These are phyloP conservation scores for Acrocephalus arundinaceus DNA, from an alignment of 2,113 vertebrate genomes.

Conservation along the genomic window DNA sequence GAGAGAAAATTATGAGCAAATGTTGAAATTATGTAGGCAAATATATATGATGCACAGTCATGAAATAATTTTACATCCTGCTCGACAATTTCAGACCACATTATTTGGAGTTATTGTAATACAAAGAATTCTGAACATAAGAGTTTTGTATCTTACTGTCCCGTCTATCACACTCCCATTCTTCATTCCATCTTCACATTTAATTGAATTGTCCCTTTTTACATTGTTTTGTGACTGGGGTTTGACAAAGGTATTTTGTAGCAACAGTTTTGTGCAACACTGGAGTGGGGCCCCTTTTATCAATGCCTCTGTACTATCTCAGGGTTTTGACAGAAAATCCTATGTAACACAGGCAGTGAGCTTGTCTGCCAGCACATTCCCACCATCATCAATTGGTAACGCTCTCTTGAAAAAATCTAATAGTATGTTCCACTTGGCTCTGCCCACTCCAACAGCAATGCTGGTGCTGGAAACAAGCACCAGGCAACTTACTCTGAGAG, in stretches of 20 bases:
- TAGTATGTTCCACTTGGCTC: constrained; percentile 8
- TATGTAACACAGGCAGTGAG: constrained; percentile 8
- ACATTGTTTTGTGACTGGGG: not conserved
- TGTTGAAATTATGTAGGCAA: not conserved
- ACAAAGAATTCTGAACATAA: not conserved
- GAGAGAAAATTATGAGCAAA: not conserved
- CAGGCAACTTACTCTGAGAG: constrained; percentile 26
- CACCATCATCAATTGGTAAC: constrained; percentile 57
- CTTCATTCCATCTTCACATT: not conserved
- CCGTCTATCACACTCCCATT: not conserved
- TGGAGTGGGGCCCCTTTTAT: constrained; percentile 9
- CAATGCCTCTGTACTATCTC: constrained; percentile 19
- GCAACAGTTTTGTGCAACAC: not conserved
- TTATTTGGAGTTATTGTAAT: not conserved
- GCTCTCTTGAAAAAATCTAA: constrained; percentile 56
- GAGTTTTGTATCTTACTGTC: not conserved
- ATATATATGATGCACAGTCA: not conserved
- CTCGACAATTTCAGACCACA: not conserved
- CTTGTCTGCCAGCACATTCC: constrained; percentile 31
- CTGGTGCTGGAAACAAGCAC: not conserved
- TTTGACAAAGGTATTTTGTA: constrained; percentile 25
- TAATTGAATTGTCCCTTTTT: not conserved
- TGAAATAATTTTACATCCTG: not conserved
- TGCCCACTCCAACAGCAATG: not conserved
- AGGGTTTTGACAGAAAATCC: constrained; percentile 50